A percentile compares a stretch with the other conserved stretches of the same genome.
phyloP scores from a whole-genome alignment of 2,797 vertebrate species.

The Trachurus trachurus region DNA sequence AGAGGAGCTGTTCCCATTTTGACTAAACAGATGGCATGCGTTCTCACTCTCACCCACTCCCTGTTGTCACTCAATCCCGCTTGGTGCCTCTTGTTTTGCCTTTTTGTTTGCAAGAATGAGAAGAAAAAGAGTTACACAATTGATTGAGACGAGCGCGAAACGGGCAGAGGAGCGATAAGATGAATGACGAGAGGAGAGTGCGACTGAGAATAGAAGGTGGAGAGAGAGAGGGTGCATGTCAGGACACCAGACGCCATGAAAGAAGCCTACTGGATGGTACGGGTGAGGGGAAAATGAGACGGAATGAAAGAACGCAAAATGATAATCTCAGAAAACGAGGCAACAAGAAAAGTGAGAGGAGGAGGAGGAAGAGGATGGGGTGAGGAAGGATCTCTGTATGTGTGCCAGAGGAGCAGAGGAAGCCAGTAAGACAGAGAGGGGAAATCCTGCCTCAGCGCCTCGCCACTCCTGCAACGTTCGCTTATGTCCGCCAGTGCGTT shows the following conservation, averaged over 20 bases:
- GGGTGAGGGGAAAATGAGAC: not conserved
- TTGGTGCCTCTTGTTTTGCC: constrained; percentile 50
- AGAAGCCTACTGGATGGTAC: not conserved
- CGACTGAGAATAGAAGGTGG: constrained; percentile 38
- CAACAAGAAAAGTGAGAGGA: constrained; percentile 56
- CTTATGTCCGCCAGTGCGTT: constrained; percentile 58
- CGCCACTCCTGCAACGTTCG: constrained; percentile 46
- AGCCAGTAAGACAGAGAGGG: constrained; percentile 80
- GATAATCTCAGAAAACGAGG: constrained; percentile 32
- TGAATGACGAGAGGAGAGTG: constrained; percentile 8
- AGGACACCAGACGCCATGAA: not conserved
- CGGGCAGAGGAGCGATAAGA: constrained; percentile 17
- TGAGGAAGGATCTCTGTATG: constrained; percentile 72
- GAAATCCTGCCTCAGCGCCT: constrained; percentile 79
- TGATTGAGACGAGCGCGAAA: constrained; percentile 37
- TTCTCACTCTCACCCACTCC: constrained; percentile 71
- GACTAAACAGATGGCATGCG: constrained; percentile 64
- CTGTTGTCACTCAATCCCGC: constrained; percentile 39
- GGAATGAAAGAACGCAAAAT: constrained; percentile 22
- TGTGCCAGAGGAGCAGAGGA: constrained; percentile 75
- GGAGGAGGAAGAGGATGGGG: constrained; percentile 36
- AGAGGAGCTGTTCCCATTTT: constrained; percentile 25
- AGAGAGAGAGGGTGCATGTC: not conserved
- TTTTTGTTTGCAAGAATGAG: constrained; percentile 24
- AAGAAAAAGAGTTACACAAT: constrained; percentile 25